Base-by-base conservation (phyloP, 1,140 invertebrate genomes). In the Leptoteleia sp. region DNA sequence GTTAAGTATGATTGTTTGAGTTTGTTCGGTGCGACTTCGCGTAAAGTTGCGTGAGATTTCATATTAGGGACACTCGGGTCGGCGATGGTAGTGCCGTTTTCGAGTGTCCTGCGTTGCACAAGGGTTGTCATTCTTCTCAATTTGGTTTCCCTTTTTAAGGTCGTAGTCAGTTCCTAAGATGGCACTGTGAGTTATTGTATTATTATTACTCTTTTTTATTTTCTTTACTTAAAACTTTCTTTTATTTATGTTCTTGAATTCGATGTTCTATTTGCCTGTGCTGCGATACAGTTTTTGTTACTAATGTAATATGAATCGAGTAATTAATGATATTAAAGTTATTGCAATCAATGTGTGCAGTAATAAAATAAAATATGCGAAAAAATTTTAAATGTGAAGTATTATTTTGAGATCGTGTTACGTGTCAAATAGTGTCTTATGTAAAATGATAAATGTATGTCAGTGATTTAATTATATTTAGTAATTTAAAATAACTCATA, bases 111-210 rank as follows among this genome's bases (percentile, higher is more conserved):
- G 17, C 27, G 42, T 45, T 27, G 42, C 42, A 48, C 45, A 48
- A 31, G 9, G 45, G 45, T 1, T 27, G 22, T 22, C 27, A 25
- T 8, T 45, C 5, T 42, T 42, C 17, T 29, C 27, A 29, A 7
- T 57, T 57, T 15, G 37, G 13, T 40, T 16, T n/a, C n/a, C n/a
- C n/a, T 6, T 12, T 1, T 42, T 19, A 31, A 16, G 13, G 38
- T 52, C 15, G 7, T 11, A 7, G n/a, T 13, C 25, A 48, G 12
- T 31, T 6, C 27, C 4, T 16, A 29, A 4, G 17, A 57, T n/a
- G 31, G 29, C 27, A 42, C 16, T 33, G 29, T 17, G 27, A 64
- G 12, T 27, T 50, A 35, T 50, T 64, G 48, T 27, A 29, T 38
- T 1, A 35, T 35, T 35, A 11, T 35, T 35, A 8, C 12, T 35